Evolutionary conservation across 2,113 vertebrate species (phyloP), one percentile per base, ranked within the genome.

Genomic region (Macrotis lagotis): DNA sequence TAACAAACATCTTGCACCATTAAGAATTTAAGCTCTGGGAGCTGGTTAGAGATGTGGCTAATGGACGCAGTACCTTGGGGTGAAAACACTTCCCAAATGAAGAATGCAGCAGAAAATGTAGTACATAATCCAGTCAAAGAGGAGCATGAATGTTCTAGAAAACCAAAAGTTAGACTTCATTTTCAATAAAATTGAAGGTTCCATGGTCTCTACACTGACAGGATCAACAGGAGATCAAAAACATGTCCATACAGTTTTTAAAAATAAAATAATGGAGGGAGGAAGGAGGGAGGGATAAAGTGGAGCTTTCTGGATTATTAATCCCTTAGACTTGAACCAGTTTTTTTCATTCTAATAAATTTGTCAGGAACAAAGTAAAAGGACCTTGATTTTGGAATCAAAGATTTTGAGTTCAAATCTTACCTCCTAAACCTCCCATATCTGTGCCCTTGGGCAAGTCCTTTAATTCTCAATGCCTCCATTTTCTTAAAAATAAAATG

Each of bases 241-340:
- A 83, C 19, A 24, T 24, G 2, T 24, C 16, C 66, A 83, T n/a
- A 83, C 37, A 83, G 44, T 83, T 83, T 74, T 83, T 83, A 44
- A 83, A 83, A 83, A 83, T n/a, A 83, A 83, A 44, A 83, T 44
- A 16, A 11, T 66, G 66, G 19, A n/a, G 59, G 59, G 37, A 44
- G 28, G 55, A 28, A 12, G 8, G 19, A 9, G 8, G 4, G 25
- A 25, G 28, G 0, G 50, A 49, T n/a, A 2, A 1, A 0, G 2
- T 26, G 88, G 44, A 3, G 66, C 66, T n/a, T 89, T 37, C 59
- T 28, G 55, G 52, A 19, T 37, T 89, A 12, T 88, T 93, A 49
- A 2, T 44, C 11, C 26, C 48, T 8, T n/a, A 49, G 37, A 44
- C 26, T 16, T 16, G 50, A 50, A 88, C 48, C 28, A 47, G 0